Base-by-base conservation (phyloP, 2,888 invertebrate species). In the Terebella lapidaria region DNA sequence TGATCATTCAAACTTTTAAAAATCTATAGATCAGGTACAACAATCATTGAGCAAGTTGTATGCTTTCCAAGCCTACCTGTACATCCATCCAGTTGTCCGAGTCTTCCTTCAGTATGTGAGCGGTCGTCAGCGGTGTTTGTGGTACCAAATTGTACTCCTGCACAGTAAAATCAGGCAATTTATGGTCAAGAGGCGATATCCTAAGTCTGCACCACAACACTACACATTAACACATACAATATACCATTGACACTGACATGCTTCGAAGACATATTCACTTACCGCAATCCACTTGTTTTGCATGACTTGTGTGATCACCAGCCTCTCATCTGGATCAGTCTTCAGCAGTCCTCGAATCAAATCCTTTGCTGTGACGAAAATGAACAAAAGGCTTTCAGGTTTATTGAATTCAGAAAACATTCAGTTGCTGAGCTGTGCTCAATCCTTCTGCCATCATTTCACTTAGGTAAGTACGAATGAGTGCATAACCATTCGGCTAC, bases 1-100 rank as follows among this genome's bases (percentile, higher is more conserved):
- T n/a, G n/a, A n/a, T n/a, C n/a, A n/a, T n/a, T n/a, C n/a, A n/a
- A n/a, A n/a, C n/a, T n/a, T n/a, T n/a, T n/a, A n/a, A n/a, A n/a
- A n/a, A n/a, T n/a, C n/a, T n/a, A n/a, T n/a, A n/a, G n/a, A n/a
- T 27, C 51, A 57, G 20, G 18, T 20, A 25, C n/a, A 56, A 49
- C 5, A 18, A 3, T 46, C 26, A 15, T 20, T 20, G 22, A 46
- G n/a, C 5, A 20, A 18, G 10, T 49, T 49, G 20, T 18, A 49
- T 18, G 10, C 27, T 18, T 18, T 10, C 18, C n/a, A 5, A 15
- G 22, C 49, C 59, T 67, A 81, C 81, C 83, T 96, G 95, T 3
- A 97, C 94, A 75, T 97, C 96, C 0, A 91, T 90, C 97, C 97
- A 99, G 59, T 89, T 87, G 69, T 93, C 93, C 68, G 89, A 90